phyloP scores from a whole-genome alignment of 2,888 invertebrate species.

The Ashinkailepas kermadecensis region DNA sequence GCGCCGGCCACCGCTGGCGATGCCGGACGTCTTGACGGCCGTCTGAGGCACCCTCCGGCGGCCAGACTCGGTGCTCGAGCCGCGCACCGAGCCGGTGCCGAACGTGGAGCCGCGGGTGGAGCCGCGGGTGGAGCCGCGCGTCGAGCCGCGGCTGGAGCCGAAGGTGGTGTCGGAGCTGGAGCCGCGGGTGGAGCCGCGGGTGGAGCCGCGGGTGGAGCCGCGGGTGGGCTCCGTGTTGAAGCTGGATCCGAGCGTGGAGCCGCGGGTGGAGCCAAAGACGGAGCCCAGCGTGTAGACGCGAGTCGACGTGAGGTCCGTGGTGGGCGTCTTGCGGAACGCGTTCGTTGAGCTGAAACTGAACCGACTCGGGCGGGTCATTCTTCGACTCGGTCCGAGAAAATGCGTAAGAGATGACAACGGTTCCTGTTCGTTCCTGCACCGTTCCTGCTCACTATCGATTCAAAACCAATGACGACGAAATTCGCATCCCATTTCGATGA shows the following conservation, averaged over 20 bases:
- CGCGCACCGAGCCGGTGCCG: neutral
- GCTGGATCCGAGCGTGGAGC: neutral
- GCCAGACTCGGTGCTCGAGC: neutral
- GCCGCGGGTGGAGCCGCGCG: neutral
- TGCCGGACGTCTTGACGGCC: neutral
- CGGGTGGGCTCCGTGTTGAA: neutral
- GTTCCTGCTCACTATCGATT: too few species aligned
- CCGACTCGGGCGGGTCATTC: neutral
- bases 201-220: neutral
- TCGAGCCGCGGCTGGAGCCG: neutral
- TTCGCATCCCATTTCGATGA: too few species aligned
- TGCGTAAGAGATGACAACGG: too few species aligned
- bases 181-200: neutral
- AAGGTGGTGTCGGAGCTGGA: neutral
- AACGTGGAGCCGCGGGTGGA: neutral
- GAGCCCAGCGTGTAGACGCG: neutral
- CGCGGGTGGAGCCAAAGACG: neutral
- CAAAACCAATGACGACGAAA: too few species aligned
- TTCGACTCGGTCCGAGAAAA: too few species aligned
- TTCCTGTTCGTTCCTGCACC: too few species aligned
- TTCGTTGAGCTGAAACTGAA: slow-evolving; percentile 26
- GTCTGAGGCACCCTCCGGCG: neutral
- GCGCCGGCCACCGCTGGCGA: neutral
- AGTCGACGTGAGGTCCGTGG: neutral
- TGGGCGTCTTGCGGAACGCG: slow-evolving; percentile 22